Conservation (phyloP, 2,797 vertebrate genomes). For the Limnodromus scolopaceus region DNA sequence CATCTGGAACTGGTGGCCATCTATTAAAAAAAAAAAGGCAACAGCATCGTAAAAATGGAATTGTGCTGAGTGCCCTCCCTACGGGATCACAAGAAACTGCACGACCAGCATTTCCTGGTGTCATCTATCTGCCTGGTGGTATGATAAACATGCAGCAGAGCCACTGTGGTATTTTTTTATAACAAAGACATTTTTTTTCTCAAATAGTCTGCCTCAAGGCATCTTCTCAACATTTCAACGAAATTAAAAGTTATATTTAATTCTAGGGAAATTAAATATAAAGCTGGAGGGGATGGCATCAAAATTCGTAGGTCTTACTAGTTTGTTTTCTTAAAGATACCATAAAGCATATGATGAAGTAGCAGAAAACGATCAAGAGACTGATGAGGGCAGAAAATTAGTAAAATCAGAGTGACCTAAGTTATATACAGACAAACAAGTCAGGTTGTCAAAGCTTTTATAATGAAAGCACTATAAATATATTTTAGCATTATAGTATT, state of each 20-base stretch:
- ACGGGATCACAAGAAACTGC: neutral
- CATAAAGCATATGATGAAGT: neutral
- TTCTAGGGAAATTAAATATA: neutral
- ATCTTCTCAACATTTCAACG: neutral
- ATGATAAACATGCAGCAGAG: neutral
- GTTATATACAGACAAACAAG: neutral
- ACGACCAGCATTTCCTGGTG: neutral
- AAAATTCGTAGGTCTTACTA: neutral
- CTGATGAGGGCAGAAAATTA: neutral
- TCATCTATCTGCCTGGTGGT: neutral
- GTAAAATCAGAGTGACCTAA: neutral
- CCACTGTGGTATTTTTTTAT: neutral
- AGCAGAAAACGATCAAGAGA: neutral
- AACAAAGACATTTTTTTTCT: neutral
- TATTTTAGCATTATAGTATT: neutral
- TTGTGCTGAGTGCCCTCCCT: neutral
- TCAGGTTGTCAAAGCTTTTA: neutral
- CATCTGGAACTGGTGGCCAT: conserved; percentile 5
- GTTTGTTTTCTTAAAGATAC: neutral
- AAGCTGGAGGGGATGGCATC: neutral
- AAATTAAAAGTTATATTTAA: neutral
- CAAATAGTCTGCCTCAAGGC: neutral
- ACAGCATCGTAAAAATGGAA: neutral
- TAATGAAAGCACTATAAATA: neutral
- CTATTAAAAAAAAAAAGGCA: neutral